Conservation (phyloP, 2,888 invertebrate species). For the Pedicia rivosa region DNA sequence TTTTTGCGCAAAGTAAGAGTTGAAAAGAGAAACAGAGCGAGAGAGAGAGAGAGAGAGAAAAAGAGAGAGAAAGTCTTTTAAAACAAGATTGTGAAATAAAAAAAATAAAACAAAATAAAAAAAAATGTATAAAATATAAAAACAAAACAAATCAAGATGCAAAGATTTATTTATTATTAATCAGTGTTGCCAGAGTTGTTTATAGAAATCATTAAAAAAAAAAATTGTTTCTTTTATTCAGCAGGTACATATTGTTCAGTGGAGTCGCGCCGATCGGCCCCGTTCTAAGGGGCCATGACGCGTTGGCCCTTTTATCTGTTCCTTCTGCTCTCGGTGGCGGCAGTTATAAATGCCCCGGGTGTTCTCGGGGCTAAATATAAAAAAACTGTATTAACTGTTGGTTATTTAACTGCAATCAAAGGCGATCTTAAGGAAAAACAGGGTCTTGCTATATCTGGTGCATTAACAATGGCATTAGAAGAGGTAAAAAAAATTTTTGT, state of each 20-base stretch:
- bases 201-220: background rate
- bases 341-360: conserved; percentile 34
- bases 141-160: too few relatives aligned
- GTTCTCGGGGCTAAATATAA: conserved; percentile 31
- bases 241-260: conserved; percentile 33
- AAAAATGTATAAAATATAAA: too few relatives aligned
- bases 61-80: too few relatives aligned
- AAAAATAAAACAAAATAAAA: too few relatives aligned
- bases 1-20: too few relatives aligned
- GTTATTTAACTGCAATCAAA: conserved; percentile 71
- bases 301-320: conserved; percentile 38
- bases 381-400: conserved; percentile 49
- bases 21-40: too few relatives aligned
- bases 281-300: conserved; percentile 34
- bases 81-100: too few relatives aligned
- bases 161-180: too few relatives aligned
- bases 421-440: conserved; percentile 62
- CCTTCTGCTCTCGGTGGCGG: conserved; percentile 47
- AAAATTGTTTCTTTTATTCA: conserved; percentile 14
- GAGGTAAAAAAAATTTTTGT: conserved; percentile 37
- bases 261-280: conserved; percentile 46
- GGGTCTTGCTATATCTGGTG: conserved; percentile 80
- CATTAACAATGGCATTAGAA: conserved; percentile 74
- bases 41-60: too few relatives aligned
- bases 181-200: too few relatives aligned